phyloP scores from a whole-genome alignment of 2,888 invertebrate genomes.

The Acrobasis repandana region DNA sequence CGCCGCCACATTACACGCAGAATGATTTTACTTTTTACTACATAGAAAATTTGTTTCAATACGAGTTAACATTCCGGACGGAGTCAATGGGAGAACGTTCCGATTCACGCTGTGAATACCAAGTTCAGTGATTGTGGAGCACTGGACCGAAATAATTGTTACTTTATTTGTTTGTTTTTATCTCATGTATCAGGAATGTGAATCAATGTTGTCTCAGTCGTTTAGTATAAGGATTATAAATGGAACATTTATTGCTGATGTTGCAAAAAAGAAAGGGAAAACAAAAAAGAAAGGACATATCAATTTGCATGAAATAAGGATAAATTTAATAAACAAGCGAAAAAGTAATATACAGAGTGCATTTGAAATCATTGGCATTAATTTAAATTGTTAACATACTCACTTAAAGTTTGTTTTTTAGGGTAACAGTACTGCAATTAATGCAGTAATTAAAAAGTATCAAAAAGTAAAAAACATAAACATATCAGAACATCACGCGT shows the following conservation, averaged over 20 bases:
- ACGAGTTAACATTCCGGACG: slow-evolving; percentile 1
- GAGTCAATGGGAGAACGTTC: not conserved
- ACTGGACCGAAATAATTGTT: not conserved
- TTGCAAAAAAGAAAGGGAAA: not conserved
- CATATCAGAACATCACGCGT: too few relatives aligned
- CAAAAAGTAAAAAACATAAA: too few relatives aligned
- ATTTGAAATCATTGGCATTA: too few relatives aligned
- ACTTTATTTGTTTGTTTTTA: slow-evolving; percentile 1
- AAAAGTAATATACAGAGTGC: too few relatives aligned
- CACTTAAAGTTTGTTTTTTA: too few relatives aligned
- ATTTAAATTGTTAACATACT: too few relatives aligned
- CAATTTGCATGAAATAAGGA: too few relatives aligned
- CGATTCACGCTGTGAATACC: not conserved
- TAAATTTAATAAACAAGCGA: too few relatives aligned
- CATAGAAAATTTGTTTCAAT: not conserved
- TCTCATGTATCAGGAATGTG: not conserved
- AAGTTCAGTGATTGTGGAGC: not conserved
- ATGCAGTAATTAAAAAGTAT: too few relatives aligned
- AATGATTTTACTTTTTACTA: slow-evolving; percentile 9
- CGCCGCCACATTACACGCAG: slow-evolving; percentile 4
- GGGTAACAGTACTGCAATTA: too few relatives aligned
- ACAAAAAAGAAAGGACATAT: too few relatives aligned
- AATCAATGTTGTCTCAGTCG: not conserved
- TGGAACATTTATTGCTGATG: not conserved
- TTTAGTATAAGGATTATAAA: not conserved